These are phyloP conservation scores for Anolis sagrei DNA, from an alignment of 2,113 vertebrate genomes.

Conservation along the genomic window DNA sequence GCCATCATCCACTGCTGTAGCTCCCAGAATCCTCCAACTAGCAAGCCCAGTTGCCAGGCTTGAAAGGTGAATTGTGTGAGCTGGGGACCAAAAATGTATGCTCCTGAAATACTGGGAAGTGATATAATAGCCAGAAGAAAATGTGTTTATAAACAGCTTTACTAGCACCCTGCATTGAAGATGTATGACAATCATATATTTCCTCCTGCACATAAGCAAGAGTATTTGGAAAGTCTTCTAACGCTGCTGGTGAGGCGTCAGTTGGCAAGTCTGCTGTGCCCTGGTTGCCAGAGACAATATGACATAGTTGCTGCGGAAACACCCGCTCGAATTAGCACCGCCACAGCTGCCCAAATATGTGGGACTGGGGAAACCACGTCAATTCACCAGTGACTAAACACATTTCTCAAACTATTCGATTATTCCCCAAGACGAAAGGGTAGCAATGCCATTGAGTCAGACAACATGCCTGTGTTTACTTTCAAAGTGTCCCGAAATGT, in stretches of 20 bases:
- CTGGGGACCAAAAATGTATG: too few relatives aligned
- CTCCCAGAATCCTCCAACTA: too few relatives aligned
- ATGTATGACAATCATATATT: background rate
- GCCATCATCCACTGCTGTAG: too few relatives aligned
- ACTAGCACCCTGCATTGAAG: background rate
- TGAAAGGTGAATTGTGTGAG: too few relatives aligned
- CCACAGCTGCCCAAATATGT: background rate
- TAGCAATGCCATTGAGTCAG: background rate
- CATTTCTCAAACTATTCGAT: background rate
- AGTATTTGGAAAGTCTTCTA: background rate
- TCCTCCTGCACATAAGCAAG: background rate
- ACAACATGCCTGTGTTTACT: background rate
- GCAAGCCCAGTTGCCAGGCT: too few relatives aligned
- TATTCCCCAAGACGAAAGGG: background rate
- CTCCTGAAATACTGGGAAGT: too few relatives aligned
- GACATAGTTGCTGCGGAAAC: background rate
- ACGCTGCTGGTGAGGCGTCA: background rate
- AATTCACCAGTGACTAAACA: background rate
- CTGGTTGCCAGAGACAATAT: background rate
- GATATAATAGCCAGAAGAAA: background rate
- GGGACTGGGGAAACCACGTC: background rate
- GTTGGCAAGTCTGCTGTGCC: background rate
- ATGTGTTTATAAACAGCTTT: background rate
- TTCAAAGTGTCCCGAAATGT: background rate
- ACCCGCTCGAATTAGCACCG: background rate